Evolutionary conservation across 2,888 invertebrate species (phyloP).

Genomic region (Synergus itoensis): DNA sequence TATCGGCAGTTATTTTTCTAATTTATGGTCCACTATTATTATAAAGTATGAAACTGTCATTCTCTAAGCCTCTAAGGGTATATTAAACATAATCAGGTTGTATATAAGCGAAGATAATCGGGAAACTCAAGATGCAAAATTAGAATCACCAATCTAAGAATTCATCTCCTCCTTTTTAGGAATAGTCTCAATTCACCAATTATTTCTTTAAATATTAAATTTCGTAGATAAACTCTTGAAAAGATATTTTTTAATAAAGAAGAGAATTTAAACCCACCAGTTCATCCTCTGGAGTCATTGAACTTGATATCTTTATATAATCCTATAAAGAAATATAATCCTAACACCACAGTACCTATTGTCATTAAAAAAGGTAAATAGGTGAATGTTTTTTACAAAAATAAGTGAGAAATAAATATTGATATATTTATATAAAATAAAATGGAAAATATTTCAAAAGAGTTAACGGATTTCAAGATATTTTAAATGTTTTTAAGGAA

Average conservation of each 20-base stretch:
- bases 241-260: background rate
- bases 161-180: background rate
- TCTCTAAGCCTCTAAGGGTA: background rate
- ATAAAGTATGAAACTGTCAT: background rate
- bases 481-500: too few species aligned
- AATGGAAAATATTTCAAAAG: too few species aligned
- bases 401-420: too few species aligned
- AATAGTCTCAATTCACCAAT: background rate
- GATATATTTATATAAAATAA: too few species aligned
- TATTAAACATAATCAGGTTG: background rate
- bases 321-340: background rate
- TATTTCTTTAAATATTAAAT: background rate
- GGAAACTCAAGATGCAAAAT: background rate
- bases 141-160: background rate
- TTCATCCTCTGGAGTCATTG: background rate
- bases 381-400: too few species aligned
- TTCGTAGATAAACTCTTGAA: background rate
- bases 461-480: too few species aligned
- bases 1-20: background rate
- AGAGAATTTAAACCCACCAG: background rate
- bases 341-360: too few species aligned
- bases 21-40: background rate
- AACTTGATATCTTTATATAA: background rate
- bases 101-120: background rate
- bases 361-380: too few species aligned